phyloP scores from a whole-genome alignment of 2,113 vertebrate species.

The Chascanopsetta lugubris region DNA sequence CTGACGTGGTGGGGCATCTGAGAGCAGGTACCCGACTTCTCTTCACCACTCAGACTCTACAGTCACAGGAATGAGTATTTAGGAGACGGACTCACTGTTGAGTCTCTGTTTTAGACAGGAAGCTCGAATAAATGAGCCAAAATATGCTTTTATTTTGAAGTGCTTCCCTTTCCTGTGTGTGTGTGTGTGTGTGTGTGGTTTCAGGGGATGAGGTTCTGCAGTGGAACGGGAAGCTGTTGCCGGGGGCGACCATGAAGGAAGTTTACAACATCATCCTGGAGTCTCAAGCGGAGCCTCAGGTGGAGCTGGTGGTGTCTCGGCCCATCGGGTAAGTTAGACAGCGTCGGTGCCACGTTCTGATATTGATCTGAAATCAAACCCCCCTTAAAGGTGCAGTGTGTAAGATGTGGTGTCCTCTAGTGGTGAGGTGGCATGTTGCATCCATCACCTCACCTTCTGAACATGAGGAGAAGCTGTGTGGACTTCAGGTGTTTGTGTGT shows the following conservation, averaged over 20 bases:
- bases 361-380: not conserved
- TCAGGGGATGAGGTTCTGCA: conserved; percentile 98
- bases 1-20: conserved; percentile 96
- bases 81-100: no score
- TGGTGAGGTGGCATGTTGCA: no score
- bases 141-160: no score
- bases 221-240: conserved; percentile 98
- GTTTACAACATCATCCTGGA: conserved; percentile 99
- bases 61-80: no score
- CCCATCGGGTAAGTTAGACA: conserved; percentile 93
- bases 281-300: conserved; percentile 97
- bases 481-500: no score
- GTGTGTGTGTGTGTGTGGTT: conserved; percentile 30
- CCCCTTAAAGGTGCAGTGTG: no score
- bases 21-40: conserved; percentile 87
- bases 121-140: no score
- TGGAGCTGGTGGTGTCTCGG: conserved; percentile 98
- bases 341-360: not conserved
- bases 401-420: no score
- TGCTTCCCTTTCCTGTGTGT: no score
- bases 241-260: conserved; percentile 98
- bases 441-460: no score
- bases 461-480: no score
- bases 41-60: not conserved
- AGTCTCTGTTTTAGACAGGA: no score